These are phyloP conservation scores for Steatocranus sp. DNA, from an alignment of 2,797 vertebrate species.

Conservation along the genomic window DNA sequence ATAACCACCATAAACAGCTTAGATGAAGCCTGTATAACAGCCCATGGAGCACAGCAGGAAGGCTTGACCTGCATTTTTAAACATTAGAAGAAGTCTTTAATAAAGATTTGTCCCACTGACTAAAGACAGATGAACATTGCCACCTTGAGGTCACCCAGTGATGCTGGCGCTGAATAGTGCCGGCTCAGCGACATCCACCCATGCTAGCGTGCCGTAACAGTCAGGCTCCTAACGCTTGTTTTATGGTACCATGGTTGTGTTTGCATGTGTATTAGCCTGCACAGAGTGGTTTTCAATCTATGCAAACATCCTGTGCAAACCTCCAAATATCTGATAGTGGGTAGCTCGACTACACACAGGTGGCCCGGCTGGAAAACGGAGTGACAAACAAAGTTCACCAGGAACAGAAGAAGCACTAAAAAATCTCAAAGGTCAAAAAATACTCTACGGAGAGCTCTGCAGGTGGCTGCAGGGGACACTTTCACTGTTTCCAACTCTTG, in stretches of 20 bases:
- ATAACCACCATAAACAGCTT: neutral
- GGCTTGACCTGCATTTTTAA: neutral
- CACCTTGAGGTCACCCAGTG: neutral
- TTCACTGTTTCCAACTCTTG: neutral
- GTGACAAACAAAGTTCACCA: neutral
- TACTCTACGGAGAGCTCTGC: accelerated
- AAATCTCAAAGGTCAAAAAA: accelerated
- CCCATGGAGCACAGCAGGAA: neutral
- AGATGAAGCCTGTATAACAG: neutral
- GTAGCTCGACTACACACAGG: neutral
- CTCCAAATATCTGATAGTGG: neutral
- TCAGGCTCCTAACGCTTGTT: neutral
- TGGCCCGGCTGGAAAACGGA: neutral
- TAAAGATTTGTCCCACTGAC: neutral
- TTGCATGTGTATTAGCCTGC: neutral
- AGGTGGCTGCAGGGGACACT: neutral
- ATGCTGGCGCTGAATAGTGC: accelerated
- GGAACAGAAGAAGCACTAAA: neutral
- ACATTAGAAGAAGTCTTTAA: neutral
- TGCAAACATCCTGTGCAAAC: neutral
- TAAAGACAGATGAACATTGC: neutral
- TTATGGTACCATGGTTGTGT: neutral
- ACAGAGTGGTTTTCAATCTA: accelerated
- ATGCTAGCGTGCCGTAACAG: neutral
- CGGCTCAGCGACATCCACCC: neutral